Evolutionary conservation across 1,140 invertebrate genomes (phyloP), one percentile per base, ranked within the genome.

Genomic region (Dryas iulia): DNA sequence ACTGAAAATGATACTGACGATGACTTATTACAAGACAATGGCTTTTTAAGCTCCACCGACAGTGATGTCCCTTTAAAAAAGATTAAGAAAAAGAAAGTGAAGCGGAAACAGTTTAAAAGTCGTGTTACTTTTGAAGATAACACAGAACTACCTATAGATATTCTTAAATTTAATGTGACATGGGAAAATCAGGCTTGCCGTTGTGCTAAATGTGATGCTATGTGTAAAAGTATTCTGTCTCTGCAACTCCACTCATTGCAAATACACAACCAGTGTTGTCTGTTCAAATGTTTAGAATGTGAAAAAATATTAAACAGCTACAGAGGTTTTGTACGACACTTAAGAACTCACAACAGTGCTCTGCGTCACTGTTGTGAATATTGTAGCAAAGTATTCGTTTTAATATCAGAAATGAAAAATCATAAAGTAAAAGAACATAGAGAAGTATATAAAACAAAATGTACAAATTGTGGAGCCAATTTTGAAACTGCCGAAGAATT

Each of bases 131-230:
- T 63, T 52, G 56, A 35, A 25, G 59, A 66, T 25, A 57, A 71
- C 8, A 30, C 59, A 3, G 69, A 73, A 56, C 24, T 76, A n/a
- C 65, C 66, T 10, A 66, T 75, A 53, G 73, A 79, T 53, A 60
- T 73, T 11, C 30, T 65, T 21, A 26, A 66, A 5, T 59, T 71
- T 10, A 75, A 71, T 47, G 71, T 81, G 0, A 85, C 82, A 8
- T 91, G 89, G 89, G 87, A 88, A 4, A 79, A 84, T 12, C 82
- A 86, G n/a, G 72, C 77, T 35, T 90, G 87, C 56, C 72, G 79
- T 3, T 91, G 89, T 77, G 86, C 80, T 0, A 78, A 78, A 14
- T 91, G 89, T 65, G 87, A 91, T 64, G 86, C 87, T 1, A 79
- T 84, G 11, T 91, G 87, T 62, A 84, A 86, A 60, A 89, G 82